Evolutionary conservation across 2,797 vertebrate genomes (phyloP).

Genomic region (Carcharodon carcharias): DNA sequence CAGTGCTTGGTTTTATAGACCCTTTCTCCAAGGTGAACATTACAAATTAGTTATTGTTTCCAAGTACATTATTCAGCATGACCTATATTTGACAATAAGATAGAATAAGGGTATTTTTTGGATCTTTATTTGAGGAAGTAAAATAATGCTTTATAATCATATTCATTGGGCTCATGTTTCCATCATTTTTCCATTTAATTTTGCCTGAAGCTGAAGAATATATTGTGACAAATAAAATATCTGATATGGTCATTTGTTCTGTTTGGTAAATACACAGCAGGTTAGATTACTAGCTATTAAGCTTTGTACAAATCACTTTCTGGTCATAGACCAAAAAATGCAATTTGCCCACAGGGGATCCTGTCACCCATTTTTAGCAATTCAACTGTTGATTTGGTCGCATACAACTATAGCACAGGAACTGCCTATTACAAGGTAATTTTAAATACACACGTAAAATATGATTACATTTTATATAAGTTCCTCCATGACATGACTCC

Average conservation of each 20-base stretch:
- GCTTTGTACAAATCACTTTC: slow-evolving; percentile 28
- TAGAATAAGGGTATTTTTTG: slow-evolving; percentile 27
- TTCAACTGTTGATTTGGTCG: background rate
- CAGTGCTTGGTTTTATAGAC: slow-evolving; percentile 36
- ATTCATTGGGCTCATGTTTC: slow-evolving; percentile 24
- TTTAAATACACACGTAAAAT: background rate
- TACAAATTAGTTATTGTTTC: slow-evolving; percentile 32
- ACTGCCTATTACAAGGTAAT: background rate
- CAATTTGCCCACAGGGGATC: background rate
- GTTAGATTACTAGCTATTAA: slow-evolving; percentile 9
- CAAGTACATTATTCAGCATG: slow-evolving; percentile 4
- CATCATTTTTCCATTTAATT: background rate
- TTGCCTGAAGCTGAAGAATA: slow-evolving; percentile 4
- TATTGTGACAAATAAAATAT: slow-evolving; percentile 14
- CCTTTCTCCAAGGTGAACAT: slow-evolving; percentile 5
- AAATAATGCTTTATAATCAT: slow-evolving; percentile 28
- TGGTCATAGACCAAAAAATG: background rate
- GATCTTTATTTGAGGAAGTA: background rate
- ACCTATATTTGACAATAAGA: slow-evolving; percentile 34
- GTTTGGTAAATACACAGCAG: background rate
- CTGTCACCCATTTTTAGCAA: background rate
- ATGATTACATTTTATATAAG: background rate
- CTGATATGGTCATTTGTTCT: slow-evolving; percentile 18
- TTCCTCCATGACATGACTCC: background rate
- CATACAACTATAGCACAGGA: background rate